Percentiles rank a stretch among this genome's conserved stretches.
Conservation (phyloP, 2,113 vertebrate species). For the Lates calcarifer region DNA sequence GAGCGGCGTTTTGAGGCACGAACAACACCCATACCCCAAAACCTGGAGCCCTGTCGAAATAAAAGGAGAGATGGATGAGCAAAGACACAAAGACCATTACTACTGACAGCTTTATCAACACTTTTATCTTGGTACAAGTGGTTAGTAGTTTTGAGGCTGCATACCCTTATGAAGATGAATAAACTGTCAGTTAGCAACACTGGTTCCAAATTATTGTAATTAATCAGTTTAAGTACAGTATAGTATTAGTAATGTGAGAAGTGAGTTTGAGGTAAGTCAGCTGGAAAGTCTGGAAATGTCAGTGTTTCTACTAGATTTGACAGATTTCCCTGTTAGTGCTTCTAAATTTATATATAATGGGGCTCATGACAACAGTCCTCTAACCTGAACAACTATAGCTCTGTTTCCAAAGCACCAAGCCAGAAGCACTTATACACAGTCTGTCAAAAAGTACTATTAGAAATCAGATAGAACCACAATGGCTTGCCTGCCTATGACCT, state of each 20-base stretch:
- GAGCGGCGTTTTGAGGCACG: slow-evolving; percentile 88
- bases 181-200: neutral
- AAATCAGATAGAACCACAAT: slow-evolving; percentile 3
- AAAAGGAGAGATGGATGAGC: neutral
- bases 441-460: neutral
- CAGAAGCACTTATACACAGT: slow-evolving; percentile 9
- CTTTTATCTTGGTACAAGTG: neutral
- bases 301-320: neutral
- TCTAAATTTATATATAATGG: neutral
- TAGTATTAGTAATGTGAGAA: neutral
- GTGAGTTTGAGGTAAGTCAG: neutral
- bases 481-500: neutral
- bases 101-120: neutral
- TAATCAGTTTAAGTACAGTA: neutral
- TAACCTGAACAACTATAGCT: neutral
- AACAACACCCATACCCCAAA: slow-evolving; percentile 82
- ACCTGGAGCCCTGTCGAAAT: slow-evolving; percentile 84
- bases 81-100: neutral
- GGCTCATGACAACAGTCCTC: neutral
- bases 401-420: neutral
- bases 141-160: neutral
- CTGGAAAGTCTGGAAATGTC: neutral
- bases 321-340: neutral
- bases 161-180: neutral
- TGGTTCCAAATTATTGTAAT: neutral